A percentile compares a stretch with the other conserved stretches of the same genome.
These are phyloP conservation scores for Melanostoma scalare DNA, from an alignment of 2,888 invertebrate species.

Conservation along the genomic window DNA sequence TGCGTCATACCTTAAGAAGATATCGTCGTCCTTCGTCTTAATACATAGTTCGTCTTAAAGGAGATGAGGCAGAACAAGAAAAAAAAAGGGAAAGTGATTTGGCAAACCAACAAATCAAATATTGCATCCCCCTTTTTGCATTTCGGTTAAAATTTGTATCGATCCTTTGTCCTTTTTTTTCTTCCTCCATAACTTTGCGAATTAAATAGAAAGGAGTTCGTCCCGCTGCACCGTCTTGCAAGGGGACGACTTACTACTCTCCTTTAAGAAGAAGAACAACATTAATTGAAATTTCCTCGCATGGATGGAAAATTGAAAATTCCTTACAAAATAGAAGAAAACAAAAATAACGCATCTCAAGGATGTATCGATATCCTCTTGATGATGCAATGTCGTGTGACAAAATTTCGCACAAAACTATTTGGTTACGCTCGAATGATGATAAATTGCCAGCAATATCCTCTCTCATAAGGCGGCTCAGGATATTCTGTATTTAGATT, in stretches of 20 bases:
- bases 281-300: conserved; percentile 64
- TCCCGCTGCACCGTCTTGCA: neutral
- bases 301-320: conserved; percentile 21
- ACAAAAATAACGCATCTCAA: conserved; percentile 32
- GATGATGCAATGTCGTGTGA: conserved; percentile 65
- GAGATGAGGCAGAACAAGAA: neutral
- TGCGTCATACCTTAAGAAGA: conserved; percentile 48
- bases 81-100: conserved; percentile 45
- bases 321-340: neutral
- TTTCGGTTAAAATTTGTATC: conserved; percentile 54
- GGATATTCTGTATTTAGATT: conserved; percentile 49
- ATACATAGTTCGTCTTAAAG: too few relatives aligned
- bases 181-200: conserved; percentile 9
- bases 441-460: conserved; percentile 58
- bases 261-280: conserved; percentile 21
- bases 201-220: conserved; percentile 8
- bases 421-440: conserved; percentile 68
- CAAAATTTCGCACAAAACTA: conserved; percentile 62
- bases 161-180: conserved; percentile 52
- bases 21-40: conserved; percentile 7
- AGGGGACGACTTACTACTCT: conserved; percentile 9
- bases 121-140: conserved; percentile 45
- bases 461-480: conserved; percentile 32
- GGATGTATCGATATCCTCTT: conserved; percentile 68
- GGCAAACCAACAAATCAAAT: conserved; percentile 69